phyloP scores from a whole-genome alignment of 2,888 invertebrate species.

The Scaptomyza reducta region DNA sequence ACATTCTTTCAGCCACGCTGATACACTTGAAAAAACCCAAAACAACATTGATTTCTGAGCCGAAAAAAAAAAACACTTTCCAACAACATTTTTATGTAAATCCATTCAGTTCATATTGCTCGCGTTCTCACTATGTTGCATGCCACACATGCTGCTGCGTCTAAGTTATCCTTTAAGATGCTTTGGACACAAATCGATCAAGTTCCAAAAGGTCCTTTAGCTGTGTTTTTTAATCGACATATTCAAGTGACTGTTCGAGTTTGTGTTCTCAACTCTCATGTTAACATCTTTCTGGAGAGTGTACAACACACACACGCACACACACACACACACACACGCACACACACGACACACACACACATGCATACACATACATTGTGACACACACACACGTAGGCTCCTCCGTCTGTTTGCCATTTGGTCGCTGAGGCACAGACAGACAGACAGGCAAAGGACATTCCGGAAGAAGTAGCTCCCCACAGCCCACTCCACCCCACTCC shows the following conservation, averaged over 20 bases:
- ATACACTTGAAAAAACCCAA: not conserved
- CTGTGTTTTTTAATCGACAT: not conserved
- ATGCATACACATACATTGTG: constrained; percentile 9
- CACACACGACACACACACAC: constrained; percentile 12
- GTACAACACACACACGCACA: constrained; percentile 1
- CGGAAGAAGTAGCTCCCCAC: constrained; percentile 23
- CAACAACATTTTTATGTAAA: no score
- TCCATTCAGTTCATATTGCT: no score
- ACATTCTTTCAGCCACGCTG: constrained; percentile 5
- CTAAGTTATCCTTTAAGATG: no score
- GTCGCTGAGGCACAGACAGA: constrained; percentile 55
- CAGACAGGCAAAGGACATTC: constrained; percentile 41
- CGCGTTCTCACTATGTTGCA: no score
- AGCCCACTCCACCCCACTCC: not conserved
- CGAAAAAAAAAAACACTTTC: no score
- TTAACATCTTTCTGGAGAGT: not conserved
- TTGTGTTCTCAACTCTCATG: not conserved
- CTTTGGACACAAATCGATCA: no score
- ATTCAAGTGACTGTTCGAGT: not conserved
- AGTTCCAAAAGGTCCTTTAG: no score
- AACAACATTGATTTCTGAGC: no score
- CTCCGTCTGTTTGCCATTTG: constrained; percentile 72
- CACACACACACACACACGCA: constrained; percentile 6
- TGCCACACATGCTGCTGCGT: no score
- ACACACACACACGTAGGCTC: constrained; percentile 39